These are phyloP conservation scores for Leucopsar rothschildi DNA, from an alignment of 2,113 vertebrate species.

Conservation along the genomic window DNA sequence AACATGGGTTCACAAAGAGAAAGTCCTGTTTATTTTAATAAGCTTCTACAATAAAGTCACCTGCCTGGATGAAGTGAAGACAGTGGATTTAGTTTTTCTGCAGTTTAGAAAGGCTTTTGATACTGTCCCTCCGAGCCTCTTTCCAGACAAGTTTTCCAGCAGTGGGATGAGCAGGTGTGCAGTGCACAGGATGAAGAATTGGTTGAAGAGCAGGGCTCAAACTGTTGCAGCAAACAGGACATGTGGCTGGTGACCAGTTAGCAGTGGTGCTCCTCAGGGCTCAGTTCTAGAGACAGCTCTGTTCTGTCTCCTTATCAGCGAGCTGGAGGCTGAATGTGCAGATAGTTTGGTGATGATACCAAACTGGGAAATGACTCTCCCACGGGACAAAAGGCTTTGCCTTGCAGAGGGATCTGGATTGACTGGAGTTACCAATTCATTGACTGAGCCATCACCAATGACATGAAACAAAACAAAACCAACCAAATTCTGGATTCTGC, in stretches of 20 bases:
- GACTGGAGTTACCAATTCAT: neutral
- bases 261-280: neutral
- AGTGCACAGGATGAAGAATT: neutral
- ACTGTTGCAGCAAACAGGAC: neutral
- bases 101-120: neutral
- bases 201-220: neutral
- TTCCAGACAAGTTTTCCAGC: neutral
- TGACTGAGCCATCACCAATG: too few relatives aligned
- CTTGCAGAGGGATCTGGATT: neutral
- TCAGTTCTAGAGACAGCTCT: neutral
- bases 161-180: neutral
- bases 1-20: neutral
- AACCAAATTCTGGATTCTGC: neutral
- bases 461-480: neutral
- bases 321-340: neutral
- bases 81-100: neutral
- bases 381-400: neutral
- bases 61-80: neutral
- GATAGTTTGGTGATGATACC: neutral
- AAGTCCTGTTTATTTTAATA: neutral
- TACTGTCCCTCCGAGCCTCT: neutral
- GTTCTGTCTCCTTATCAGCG: neutral
- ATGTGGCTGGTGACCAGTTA: neutral
- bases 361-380: neutral
- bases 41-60: neutral